phyloP scores from a whole-genome alignment of 2,113 vertebrate genomes.

The Apodemus sylvaticus region DNA sequence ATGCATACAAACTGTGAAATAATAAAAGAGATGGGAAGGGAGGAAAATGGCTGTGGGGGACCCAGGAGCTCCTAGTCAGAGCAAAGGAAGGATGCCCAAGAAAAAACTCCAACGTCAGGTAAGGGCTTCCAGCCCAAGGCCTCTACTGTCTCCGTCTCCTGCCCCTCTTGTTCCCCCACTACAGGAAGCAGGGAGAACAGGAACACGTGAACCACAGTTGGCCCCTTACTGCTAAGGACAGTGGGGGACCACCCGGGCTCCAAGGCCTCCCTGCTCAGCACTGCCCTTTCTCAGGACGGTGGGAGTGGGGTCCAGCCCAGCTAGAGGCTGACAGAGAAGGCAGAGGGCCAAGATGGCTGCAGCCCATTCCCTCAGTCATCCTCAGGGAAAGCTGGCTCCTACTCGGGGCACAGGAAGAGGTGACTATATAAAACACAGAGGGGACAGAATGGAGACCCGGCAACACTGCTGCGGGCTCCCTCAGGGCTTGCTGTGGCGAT shows the following conservation, averaged over 20 bases:
- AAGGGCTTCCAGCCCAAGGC: neutral
- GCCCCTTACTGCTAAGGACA: neutral
- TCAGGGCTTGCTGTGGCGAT: accelerated
- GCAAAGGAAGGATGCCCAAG: neutral
- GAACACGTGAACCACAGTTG: neutral
- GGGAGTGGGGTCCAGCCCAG: neutral
- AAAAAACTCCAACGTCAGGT: neutral
- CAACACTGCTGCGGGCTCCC: neutral
- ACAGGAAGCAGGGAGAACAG: neutral
- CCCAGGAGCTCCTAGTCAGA: neutral
- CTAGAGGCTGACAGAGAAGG: neutral
- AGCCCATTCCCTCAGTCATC: neutral
- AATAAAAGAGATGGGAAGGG: neutral
- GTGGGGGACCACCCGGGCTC: neutral
- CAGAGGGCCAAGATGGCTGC: no score
- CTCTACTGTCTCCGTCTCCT: neutral
- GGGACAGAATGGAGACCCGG: neutral
- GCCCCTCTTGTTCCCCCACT: neutral
- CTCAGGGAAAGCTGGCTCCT: neutral
- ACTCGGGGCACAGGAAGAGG: neutral
- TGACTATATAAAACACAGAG: neutral
- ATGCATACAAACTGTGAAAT: neutral
- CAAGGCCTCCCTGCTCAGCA: neutral
- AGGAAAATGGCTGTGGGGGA: no score
- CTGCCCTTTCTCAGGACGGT: neutral